Evolutionary conservation across 2,888 invertebrate genomes (phyloP), one percentile per base, ranked within the genome.

Genomic region (Melanostoma mellinum): DNA sequence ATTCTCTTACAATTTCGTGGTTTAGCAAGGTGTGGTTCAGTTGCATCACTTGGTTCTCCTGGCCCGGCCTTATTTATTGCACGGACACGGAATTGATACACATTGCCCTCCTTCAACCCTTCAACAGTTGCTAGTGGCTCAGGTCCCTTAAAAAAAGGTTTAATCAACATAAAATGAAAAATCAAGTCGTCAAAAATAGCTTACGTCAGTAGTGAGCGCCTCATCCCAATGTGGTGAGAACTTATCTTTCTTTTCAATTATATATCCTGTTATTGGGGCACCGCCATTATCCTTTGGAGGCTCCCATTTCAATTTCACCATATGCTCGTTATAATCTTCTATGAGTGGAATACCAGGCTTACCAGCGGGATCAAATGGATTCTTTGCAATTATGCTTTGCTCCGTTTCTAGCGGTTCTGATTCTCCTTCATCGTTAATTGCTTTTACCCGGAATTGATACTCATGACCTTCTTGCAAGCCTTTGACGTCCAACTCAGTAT

Each of bases 261-360:
- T 93, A 90, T 99, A 99, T n/a, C 98, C 98, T n/a, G 95, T 96
- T 88, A 99, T 97, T 0, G 98, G 98, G 10, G 98, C 97, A 30
- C 99, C 99, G 58, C 99, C 99, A 91, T 99, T 98, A 88, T 96
- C 95, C 85, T 97, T 94, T 2, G 99, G 99, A 89, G 97, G 95
- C 0, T 95, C 94, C 99, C 99, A 99, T 55, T 95, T 94, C 71
- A 99, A 94, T 90, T 97, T 96, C 63, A 97, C 97, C 84, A 96
- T 94, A 90, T 97, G 96, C 77, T 96, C 95, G 90, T 97, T 96
- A 95, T 97, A 98, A 89, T 98, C 98, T 58, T 95, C 95, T 86
- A 98, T 93, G 79, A 95, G 94, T 0, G 98, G 98, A 46, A 94
- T 94, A 46, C 97, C 96, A 2, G 98, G 98, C 89, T 97, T 96